Conservation (phyloP, 1,140 invertebrate species). For the Drosophila paulistorum region DNA sequence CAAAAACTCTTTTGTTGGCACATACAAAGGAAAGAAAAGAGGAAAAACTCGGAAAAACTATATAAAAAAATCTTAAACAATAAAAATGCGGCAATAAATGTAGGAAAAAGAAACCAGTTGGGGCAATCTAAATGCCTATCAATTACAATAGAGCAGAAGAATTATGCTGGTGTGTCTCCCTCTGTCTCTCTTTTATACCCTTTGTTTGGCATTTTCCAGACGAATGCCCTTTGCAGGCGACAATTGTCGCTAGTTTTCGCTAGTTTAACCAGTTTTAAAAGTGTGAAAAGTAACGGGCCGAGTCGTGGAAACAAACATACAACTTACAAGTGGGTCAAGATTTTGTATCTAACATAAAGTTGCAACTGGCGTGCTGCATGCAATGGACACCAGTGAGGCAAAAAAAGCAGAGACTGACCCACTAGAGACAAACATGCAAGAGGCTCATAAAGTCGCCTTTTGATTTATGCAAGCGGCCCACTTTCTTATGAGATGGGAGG, state of each 20-base stretch:
- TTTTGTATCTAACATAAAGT: slow-evolving; percentile 10
- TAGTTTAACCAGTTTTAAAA: slow-evolving; percentile 60
- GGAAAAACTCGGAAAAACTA: slow-evolving; percentile 19
- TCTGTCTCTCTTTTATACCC: not conserved
- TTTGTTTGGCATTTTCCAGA: slow-evolving; percentile 69
- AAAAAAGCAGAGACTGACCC: slow-evolving; percentile 53
- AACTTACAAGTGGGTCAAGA: slow-evolving; percentile 65
- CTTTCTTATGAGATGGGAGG: slow-evolving; percentile 35
- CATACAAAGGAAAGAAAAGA: slow-evolving; percentile 31
- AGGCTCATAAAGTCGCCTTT: slow-evolving; percentile 28
- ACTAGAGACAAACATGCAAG: slow-evolving; percentile 20
- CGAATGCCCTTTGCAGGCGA: slow-evolving; percentile 33
- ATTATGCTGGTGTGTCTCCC: slow-evolving; percentile 37
- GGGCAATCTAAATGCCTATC: slow-evolving; percentile 55
- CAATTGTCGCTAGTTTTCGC: slow-evolving; percentile 72
- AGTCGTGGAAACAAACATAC: slow-evolving; percentile 1
- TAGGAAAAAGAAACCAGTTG: slow-evolving; percentile 70
- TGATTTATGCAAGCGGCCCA: slow-evolving; percentile 69
- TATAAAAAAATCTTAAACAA: slow-evolving; percentile 55
- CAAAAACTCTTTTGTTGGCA: slow-evolving; percentile 59
- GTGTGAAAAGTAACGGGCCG: slow-evolving; percentile 70
- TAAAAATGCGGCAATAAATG: slow-evolving; percentile 61
- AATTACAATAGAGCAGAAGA: slow-evolving; percentile 43
- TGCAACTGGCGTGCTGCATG: slow-evolving; percentile 63
- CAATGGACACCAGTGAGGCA: slow-evolving; percentile 53